These are phyloP conservation scores for Melanostoma mellinum DNA, from an alignment of 2,888 invertebrate genomes.

Conservation along the genomic window DNA sequence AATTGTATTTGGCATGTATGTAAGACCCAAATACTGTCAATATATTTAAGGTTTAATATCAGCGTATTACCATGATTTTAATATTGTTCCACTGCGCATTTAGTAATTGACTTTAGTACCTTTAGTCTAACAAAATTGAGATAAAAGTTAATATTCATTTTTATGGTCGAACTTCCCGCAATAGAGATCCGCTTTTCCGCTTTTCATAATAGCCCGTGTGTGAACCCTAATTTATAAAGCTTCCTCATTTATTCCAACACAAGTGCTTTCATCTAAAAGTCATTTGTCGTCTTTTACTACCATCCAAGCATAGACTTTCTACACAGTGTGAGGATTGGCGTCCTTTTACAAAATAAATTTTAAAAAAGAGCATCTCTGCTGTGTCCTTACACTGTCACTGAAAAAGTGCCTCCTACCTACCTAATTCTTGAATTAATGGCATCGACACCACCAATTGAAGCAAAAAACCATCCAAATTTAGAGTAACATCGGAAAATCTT, in stretches of 20 bases:
- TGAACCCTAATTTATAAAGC: conserved; percentile 67
- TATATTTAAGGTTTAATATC: background rate
- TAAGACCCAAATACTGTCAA: background rate
- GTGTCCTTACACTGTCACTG: conserved; percentile 60
- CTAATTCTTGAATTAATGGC: conserved; percentile 68
- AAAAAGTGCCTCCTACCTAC: conserved; percentile 57
- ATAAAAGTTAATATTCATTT: conserved; percentile 22
- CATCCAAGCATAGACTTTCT: conserved; percentile 50
- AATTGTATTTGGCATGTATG: conserved; percentile 1
- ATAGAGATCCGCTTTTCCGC: conserved; percentile 44
- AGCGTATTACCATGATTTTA: background rate
- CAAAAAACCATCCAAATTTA: conserved; percentile 50
- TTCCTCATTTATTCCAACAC: conserved; percentile 64
- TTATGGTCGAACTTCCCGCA: conserved; percentile 42
- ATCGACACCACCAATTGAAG: conserved; percentile 64
- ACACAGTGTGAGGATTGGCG: conserved; percentile 4
- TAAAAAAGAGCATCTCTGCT: conserved; percentile 24
- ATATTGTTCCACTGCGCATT: too few species aligned
- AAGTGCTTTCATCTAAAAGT: conserved; percentile 68
- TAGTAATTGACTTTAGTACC: too few species aligned
- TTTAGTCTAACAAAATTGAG: conserved; percentile 16
- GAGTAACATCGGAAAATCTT: conserved; percentile 7
- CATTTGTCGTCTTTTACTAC: conserved; percentile 69
- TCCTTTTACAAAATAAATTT: conserved; percentile 21
- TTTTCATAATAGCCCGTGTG: conserved; percentile 42